These are phyloP conservation scores for Empidonax traillii DNA, from an alignment of 2,113 vertebrate genomes.

Conservation along the genomic window DNA sequence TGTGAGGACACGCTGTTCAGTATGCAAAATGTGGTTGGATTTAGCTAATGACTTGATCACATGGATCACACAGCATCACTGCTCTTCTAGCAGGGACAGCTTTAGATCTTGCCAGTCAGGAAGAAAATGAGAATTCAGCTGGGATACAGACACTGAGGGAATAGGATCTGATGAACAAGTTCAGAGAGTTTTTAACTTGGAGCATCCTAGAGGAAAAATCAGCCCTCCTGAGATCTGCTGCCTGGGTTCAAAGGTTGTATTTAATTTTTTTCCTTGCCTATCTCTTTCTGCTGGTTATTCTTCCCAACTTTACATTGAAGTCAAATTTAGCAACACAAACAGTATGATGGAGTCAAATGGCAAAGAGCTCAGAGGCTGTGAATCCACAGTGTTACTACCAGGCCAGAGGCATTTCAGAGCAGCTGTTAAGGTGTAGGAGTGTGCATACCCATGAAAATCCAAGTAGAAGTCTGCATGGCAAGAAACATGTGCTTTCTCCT, in stretches of 20 bases:
- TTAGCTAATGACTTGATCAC: slow-evolving; percentile 20
- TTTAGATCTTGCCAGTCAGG: neutral
- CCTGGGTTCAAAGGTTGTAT: neutral
- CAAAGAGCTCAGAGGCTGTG: neutral
- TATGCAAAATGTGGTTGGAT: slow-evolving; percentile 24
- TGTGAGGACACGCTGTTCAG: neutral
- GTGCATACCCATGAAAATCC: neutral
- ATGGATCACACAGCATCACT: neutral
- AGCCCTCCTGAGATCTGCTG: neutral
- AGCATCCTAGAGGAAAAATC: neutral
- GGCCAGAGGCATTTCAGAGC: neutral
- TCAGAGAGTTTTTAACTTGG: neutral
- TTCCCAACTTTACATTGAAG: neutral
- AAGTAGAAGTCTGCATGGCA: neutral
- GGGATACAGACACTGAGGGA: neutral
- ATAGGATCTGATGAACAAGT: neutral
- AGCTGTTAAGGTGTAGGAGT: neutral
- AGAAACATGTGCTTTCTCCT: neutral
- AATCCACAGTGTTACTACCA: neutral
- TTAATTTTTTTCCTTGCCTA: neutral
- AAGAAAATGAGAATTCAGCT: neutral
- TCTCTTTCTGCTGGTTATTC: neutral
- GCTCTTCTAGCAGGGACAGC: neutral
- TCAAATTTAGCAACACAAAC: neutral
- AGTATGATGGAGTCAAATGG: neutral